phyloP scores from a whole-genome alignment of 2,797 vertebrate genomes.

The Myotis findleyi region DNA sequence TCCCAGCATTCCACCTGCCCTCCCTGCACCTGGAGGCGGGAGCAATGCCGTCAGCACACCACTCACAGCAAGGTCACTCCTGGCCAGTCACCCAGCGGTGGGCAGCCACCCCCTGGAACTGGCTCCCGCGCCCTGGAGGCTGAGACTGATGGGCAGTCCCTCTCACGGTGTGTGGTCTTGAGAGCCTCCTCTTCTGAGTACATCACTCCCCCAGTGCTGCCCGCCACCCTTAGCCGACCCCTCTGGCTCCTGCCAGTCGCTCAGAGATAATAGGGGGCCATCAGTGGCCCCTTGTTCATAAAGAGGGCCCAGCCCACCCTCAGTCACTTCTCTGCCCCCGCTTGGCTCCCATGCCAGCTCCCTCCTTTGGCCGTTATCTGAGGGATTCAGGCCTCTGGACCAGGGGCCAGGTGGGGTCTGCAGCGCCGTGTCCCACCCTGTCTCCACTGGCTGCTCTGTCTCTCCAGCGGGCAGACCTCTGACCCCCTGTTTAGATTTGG shows the following conservation, averaged over 20 bases:
- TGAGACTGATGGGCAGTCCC: not conserved
- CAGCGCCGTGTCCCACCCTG: not conserved
- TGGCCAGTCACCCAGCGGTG: not conserved
- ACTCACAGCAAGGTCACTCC: not conserved
- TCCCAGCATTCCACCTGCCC: not conserved
- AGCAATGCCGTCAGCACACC: not conserved
- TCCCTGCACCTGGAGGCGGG: not conserved
- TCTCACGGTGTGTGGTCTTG: not conserved
- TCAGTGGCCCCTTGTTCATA: not conserved
- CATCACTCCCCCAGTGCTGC: fast-evolving
- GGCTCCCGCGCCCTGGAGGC: not conserved
- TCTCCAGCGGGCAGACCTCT: not conserved
- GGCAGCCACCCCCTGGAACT: not conserved
- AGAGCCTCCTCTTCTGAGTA: not conserved
- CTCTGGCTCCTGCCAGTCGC: not conserved
- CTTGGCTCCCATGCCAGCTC: not conserved
- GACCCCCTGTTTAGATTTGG: slow-evolving; percentile 64
- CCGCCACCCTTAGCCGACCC: not conserved
- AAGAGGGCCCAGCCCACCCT: not conserved
- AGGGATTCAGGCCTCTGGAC: not conserved
- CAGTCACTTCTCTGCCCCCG: not conserved
- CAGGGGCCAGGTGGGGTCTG: not conserved
- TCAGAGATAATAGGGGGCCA: not conserved
- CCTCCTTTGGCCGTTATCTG: not conserved
- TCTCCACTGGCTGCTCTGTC: not conserved